A percentile compares a stretch with the other conserved stretches of the same genome.
Evolutionary conservation across 1,140 invertebrate species (phyloP).

Genomic region (Brachionus koreanus): DNA sequence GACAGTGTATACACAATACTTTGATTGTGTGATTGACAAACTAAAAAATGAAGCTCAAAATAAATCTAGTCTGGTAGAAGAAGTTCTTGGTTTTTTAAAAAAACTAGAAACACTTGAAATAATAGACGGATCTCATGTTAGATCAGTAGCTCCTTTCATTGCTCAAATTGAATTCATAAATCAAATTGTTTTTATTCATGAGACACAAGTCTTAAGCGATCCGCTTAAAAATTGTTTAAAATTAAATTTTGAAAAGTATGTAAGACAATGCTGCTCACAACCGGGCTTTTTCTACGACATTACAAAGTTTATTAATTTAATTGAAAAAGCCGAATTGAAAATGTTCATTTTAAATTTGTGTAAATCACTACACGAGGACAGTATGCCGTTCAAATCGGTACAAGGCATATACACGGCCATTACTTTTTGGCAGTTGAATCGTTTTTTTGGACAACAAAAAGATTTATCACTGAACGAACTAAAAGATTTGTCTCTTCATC

Average conservation of each 20-base stretch:
- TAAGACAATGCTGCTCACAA: neutral
- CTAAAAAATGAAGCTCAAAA: neutral
- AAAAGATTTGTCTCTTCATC: neutral
- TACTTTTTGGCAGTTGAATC: constrained; percentile 23
- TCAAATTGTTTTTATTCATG: neutral
- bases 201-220: neutral
- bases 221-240: neutral
- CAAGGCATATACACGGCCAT: neutral
- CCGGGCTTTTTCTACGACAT: constrained; percentile 37
- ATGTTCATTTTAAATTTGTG: neutral
- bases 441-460: constrained; percentile 11
- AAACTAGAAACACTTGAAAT: neutral
- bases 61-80: neutral
- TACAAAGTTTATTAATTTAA: neutral
- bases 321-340: neutral
- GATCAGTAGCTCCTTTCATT: neutral
- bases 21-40: neutral
- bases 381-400: neutral
- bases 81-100: neutral
- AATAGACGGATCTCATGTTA: neutral
- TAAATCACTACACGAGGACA: neutral
- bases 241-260: neutral
- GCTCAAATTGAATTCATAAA: constrained; percentile 24
- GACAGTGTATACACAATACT: neutral
- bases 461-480: neutral